Conservation (phyloP, 2,797 vertebrate species). For the Gymnothorax reevesii region DNA sequence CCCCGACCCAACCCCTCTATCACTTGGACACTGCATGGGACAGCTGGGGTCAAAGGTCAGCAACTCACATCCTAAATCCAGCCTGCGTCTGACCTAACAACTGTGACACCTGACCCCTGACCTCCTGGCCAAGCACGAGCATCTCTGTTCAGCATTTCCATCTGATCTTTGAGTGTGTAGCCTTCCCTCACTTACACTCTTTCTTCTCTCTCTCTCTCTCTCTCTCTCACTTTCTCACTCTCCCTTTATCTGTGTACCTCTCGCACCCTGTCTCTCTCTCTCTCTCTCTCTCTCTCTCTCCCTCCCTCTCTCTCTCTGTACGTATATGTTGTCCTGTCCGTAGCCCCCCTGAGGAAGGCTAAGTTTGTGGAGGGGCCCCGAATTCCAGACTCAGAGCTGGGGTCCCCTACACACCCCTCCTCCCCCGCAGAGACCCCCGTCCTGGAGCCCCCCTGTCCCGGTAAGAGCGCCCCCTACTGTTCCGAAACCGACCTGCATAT, state of each 20-base stretch:
- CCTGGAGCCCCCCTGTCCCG: conserved; percentile 74
- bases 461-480: conserved; percentile 67
- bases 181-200: conserved; percentile 70
- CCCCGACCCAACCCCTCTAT: conserved; percentile 6
- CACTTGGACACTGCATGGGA: conserved; percentile 12
- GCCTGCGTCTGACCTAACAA: conserved; percentile 34
- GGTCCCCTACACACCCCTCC: conserved; percentile 76
- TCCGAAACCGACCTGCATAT: conserved; percentile 64
- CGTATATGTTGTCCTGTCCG: conserved; percentile 33
- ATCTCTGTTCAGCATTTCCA: conserved; percentile 48
- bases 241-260: conserved; percentile 18
- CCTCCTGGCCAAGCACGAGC: conserved; percentile 29
- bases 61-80: conserved; percentile 22
- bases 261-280: not conserved
- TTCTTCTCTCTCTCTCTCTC: conserved; percentile 25
- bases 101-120: conserved; percentile 40
- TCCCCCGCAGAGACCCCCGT: conserved; percentile 73
- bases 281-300: not conserved
- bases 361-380: conserved; percentile 85
- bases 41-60: conserved; percentile 36
- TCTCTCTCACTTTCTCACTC: conserved; percentile 13
- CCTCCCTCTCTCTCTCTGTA: not conserved
- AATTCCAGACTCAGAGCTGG: conserved; percentile 81
- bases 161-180: conserved; percentile 37
- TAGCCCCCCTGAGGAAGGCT: conserved; percentile 81